Conservation (phyloP, 2,888 invertebrate species). For the Netelia fuscicornis region DNA sequence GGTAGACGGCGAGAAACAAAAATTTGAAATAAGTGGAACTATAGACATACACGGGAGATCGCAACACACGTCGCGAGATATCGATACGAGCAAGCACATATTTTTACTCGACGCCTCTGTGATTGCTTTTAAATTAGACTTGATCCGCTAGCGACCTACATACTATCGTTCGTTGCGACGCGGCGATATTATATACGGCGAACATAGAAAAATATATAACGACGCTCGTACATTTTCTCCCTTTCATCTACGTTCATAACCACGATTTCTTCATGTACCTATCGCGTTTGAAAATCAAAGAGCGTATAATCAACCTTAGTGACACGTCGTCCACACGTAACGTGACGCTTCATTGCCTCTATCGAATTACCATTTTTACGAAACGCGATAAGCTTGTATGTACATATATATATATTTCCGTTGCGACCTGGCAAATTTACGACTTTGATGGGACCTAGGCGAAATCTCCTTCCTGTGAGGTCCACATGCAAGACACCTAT, state of each 20-base stretch:
- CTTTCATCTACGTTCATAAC: constrained; percentile 40
- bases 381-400: neutral
- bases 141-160: constrained; percentile 70
- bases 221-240: constrained; percentile 41
- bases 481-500: too few relatives aligned
- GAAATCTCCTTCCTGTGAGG: neutral
- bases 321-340: neutral
- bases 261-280: constrained; percentile 30
- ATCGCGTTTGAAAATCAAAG: constrained; percentile 46
- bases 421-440: neutral
- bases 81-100: constrained; percentile 31
- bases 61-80: constrained; percentile 48
- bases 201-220: constrained; percentile 17
- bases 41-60: constrained; percentile 1
- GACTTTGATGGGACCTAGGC: too few relatives aligned
- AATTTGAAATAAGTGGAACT: constrained; percentile 28
- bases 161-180: constrained; percentile 41
- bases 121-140: constrained; percentile 75
- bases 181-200: constrained; percentile 4
- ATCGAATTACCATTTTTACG: constrained; percentile 20
- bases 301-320: constrained; percentile 10
- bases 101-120: constrained; percentile 49
- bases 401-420: neutral
- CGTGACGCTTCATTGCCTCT: neutral
- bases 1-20: neutral